Conservation (phyloP, 2,113 vertebrate genomes). For the Eonycteris spelaea region DNA sequence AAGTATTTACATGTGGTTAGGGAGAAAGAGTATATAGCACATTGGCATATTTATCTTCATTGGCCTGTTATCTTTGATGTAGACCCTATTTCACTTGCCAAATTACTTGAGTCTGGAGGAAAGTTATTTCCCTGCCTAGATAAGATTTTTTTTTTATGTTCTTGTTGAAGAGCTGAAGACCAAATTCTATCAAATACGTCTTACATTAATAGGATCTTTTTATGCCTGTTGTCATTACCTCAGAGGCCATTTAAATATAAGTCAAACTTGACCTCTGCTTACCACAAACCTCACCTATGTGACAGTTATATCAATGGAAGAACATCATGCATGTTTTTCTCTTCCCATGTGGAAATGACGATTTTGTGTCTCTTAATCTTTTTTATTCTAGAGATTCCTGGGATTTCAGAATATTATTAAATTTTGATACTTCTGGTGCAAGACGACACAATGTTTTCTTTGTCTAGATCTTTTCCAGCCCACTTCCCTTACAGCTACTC, state of each 20-base stretch:
- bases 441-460: not conserved
- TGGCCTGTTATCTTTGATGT: constrained; percentile 20
- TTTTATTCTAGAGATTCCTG: not conserved
- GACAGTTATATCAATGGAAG: not conserved
- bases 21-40: not conserved
- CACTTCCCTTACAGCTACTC: not conserved
- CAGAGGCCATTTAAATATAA: not conserved
- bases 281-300: not conserved
- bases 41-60: not conserved
- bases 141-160: not conserved
- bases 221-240: not conserved
- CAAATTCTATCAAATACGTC: not conserved
- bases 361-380: not conserved
- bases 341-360: not conserved
- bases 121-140: not conserved
- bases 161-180: not conserved
- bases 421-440: not conserved
- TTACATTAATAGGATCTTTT: not conserved
- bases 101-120: constrained; percentile 12
- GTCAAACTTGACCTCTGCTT: not conserved
- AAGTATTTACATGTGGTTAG: not conserved
- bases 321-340: not conserved
- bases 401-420: not conserved
- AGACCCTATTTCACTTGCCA: not conserved
- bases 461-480: not conserved